phyloP scores from a whole-genome alignment of 2,797 vertebrate genomes.

The Gobionotothen gibberifrons region DNA sequence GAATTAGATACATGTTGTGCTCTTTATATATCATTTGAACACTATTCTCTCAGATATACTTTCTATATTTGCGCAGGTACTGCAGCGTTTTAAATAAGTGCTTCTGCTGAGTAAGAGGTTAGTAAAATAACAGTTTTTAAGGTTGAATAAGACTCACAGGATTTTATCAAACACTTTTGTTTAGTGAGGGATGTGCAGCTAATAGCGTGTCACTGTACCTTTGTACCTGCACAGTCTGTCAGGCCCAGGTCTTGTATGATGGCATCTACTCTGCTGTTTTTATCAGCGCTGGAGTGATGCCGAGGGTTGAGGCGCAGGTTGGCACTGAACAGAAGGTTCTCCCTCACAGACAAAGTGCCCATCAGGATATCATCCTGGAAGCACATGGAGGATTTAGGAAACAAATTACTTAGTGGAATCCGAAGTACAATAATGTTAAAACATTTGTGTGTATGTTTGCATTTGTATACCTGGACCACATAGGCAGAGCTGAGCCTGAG shows the following conservation, averaged over 20 bases:
- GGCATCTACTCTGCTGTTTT: constrained; percentile 68
- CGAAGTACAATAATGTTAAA: not conserved
- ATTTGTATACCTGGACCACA: constrained; percentile 82
- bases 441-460: not conserved
- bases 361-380: constrained; percentile 85
- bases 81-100: not conserved
- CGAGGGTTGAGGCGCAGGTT: constrained; percentile 79
- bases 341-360: constrained; percentile 83
- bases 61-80: not conserved
- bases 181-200: not conserved
- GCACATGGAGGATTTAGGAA: not conserved
- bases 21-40: not conserved
- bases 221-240: constrained; percentile 80
- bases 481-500: constrained; percentile 84
- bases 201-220: constrained; percentile 64
- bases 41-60: not conserved
- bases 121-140: not conserved
- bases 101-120: not conserved
- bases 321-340: constrained; percentile 86
- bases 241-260: constrained; percentile 83
- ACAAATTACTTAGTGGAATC: not conserved
- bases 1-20: not conserved
- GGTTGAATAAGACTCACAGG: not conserved
- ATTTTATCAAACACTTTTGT: not conserved
- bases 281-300: constrained; percentile 69